These are phyloP conservation scores for Malacoctenus gilli DNA, from an alignment of 2,797 vertebrate species.

Conservation along the genomic window DNA sequence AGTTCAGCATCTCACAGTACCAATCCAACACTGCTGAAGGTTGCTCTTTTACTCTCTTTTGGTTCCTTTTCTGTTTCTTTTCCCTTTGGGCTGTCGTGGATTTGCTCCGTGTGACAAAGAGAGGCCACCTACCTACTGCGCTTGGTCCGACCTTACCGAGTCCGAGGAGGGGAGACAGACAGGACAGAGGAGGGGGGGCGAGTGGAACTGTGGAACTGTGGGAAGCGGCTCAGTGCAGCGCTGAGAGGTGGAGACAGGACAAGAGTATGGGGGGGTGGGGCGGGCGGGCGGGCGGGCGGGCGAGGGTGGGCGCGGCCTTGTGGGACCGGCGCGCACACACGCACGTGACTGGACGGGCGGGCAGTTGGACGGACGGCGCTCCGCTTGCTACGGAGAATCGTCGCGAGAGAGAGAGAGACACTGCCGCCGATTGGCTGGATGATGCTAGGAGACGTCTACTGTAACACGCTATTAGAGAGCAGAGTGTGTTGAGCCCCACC, in stretches of 20 bases:
- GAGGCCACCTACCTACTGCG: constrained; percentile 81
- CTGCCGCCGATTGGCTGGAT: constrained; percentile 36
- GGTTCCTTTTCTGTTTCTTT: background rate
- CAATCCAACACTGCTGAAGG: constrained; percentile 18
- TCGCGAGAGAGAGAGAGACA: constrained; percentile 39
- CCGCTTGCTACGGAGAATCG: constrained; percentile 68
- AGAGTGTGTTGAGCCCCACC: constrained; percentile 69
- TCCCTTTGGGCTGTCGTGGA: constrained; percentile 46
- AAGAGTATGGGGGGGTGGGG: background rate
- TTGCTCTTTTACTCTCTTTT: background rate
- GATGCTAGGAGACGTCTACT: constrained; percentile 76
- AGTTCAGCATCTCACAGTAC: constrained; percentile 29
- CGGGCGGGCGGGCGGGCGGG: constrained; percentile 18
- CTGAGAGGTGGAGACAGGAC: constrained; percentile 36
- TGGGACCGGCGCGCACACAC: too few relatives aligned
- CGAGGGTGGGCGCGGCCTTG: constrained; percentile 5
- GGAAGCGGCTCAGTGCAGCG: constrained; percentile 50
- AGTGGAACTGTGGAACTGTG: constrained; percentile 54
- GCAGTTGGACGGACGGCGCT: constrained; percentile 47
- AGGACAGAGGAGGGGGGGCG: constrained; percentile 64
- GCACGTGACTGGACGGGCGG: too few relatives aligned
- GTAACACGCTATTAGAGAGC: constrained; percentile 81
- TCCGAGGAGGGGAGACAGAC: constrained; percentile 54
- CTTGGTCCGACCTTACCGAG: constrained; percentile 79
- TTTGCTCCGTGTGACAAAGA: constrained; percentile 76